Evolutionary conservation across 2,888 invertebrate genomes (phyloP).

Genomic region (Heliconius cydno): DNA sequence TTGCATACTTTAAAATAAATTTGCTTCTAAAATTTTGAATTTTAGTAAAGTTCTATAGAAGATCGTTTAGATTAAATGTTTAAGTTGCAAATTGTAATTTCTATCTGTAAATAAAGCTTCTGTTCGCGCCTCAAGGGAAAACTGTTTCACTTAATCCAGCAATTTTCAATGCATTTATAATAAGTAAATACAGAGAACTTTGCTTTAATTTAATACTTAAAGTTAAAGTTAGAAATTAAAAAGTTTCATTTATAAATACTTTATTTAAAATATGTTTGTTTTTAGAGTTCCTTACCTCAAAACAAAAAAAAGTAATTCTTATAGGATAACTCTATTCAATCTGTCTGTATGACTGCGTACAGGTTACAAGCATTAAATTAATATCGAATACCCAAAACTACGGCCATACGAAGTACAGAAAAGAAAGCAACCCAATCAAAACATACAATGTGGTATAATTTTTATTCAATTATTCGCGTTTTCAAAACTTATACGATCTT

Average conservation of each 20-base stretch:
- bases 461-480: background rate
- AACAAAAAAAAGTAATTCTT: too few species aligned
- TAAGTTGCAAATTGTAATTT: constrained; percentile 14
- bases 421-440: background rate
- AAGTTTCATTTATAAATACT: too few species aligned
- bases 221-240: too few species aligned
- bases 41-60: background rate
- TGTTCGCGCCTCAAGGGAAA: constrained; percentile 16
- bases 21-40: background rate
- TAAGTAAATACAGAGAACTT: background rate
- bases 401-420: background rate
- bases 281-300: too few species aligned
- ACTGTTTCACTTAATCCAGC: constrained; percentile 10
- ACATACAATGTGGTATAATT: background rate
- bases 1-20: constrained; percentile 17
- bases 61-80: background rate
- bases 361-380: background rate
- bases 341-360: background rate
- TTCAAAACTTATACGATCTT: too few species aligned
- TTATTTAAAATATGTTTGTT: too few species aligned
- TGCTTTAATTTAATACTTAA: background rate
- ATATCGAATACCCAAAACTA: background rate
- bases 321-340: background rate
- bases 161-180: constrained; percentile 27
- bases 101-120: background rate